Conservation (phyloP, 30 jellyfish, hydroid and myxozoan genomes). For the Phacellophora camtschatica region DNA sequence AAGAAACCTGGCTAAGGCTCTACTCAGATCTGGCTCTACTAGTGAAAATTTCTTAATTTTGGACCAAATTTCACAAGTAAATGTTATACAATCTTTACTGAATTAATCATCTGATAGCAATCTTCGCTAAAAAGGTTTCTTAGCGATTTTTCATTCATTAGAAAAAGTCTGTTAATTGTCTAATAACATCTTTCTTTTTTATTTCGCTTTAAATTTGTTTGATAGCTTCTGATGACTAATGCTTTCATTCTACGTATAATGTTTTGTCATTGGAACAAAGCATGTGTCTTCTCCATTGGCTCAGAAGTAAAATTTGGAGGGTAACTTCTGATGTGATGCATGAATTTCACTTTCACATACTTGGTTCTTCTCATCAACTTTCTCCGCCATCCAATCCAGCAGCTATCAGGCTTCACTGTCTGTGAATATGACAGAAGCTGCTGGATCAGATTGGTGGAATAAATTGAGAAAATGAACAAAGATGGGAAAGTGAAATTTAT, state of each 20-base stretch:
- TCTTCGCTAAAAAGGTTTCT: too few relatives aligned
- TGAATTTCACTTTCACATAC: conserved; percentile 10
- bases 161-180: too few relatives aligned
- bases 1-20: too few relatives aligned
- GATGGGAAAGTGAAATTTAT: conserved; percentile 20
- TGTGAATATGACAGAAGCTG: conserved; percentile 18
- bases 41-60: too few relatives aligned
- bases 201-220: too few relatives aligned
- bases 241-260: background rate
- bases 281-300: conserved; percentile 39
- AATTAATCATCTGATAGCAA: too few relatives aligned
- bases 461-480: background rate
- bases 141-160: too few relatives aligned
- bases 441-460: conserved; percentile 34
- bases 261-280: conserved; percentile 15
- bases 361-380: background rate
- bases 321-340: conserved; percentile 47
- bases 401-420: background rate
- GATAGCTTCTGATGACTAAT: background rate
- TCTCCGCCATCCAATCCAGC: conserved; percentile 27
- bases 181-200: too few relatives aligned
- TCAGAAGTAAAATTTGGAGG: conserved; percentile 1
- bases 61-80: too few relatives aligned
- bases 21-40: too few relatives aligned
- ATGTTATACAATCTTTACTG: too few relatives aligned